Conservation (phyloP, 1,140 invertebrate species). For the Aphis craccivora region DNA sequence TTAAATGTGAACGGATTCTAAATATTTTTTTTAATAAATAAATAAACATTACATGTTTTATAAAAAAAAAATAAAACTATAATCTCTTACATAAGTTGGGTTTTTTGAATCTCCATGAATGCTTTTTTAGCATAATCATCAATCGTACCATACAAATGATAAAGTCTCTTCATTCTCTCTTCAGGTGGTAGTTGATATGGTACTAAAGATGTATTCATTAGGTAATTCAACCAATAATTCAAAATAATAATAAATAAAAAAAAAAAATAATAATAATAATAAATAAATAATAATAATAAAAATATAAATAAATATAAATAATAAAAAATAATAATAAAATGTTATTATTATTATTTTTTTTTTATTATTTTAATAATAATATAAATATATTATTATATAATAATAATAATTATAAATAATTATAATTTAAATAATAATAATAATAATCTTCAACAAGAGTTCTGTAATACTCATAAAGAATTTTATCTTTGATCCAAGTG, state of each 20-base stretch:
- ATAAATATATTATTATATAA: too few relatives aligned
- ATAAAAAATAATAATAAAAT: too few relatives aligned
- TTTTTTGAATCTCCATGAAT: slow-evolving; percentile 92
- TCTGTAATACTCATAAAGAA: slow-evolving; percentile 92
- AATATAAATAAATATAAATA: too few relatives aligned
- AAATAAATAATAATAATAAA: too few relatives aligned
- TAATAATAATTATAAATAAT: too few relatives aligned
- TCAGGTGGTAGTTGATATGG: slow-evolving; percentile 87
- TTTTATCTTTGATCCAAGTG: slow-evolving; percentile 97
- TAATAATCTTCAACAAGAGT: slow-evolving; percentile 76
- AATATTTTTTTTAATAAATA: slow-evolving; percentile 57
- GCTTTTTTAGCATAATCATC: slow-evolving; percentile 95
- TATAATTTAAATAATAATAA: too few relatives aligned
- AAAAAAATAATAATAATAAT: too few relatives aligned
- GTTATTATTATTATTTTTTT: too few relatives aligned
- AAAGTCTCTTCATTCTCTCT: slow-evolving; percentile 93
- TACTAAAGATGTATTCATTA: slow-evolving; percentile 95
- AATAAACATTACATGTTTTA: slow-evolving; percentile 37
- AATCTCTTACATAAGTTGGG: slow-evolving; percentile 76
- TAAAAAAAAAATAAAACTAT: slow-evolving; percentile 56
- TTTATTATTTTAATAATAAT: too few relatives aligned
- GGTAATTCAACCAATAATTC: slow-evolving; percentile 88
- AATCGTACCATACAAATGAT: slow-evolving; percentile 89
- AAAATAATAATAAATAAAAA: too few relatives aligned
- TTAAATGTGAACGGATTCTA: slow-evolving; percentile 81